These are phyloP conservation scores for Lepisosteus osseus DNA, from an alignment of 2,113 vertebrate species.

Conservation along the genomic window DNA sequence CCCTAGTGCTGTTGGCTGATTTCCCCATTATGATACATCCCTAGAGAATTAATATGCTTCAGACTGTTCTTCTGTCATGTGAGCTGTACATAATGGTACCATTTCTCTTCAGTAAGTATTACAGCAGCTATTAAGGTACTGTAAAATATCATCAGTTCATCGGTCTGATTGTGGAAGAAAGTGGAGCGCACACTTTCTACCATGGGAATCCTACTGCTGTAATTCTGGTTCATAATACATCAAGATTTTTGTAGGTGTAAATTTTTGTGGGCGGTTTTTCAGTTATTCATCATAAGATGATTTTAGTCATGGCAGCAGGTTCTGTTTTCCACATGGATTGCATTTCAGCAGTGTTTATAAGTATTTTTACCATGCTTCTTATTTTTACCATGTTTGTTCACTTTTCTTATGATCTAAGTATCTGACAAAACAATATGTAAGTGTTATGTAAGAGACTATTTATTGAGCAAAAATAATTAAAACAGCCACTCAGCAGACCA, in stretches of 20 bases:
- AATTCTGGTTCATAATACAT: not conserved
- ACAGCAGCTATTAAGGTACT: not conserved
- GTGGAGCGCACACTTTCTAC: not conserved
- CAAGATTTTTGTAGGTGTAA: not conserved
- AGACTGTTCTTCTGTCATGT: conserved; percentile 28
- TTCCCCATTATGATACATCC: conserved; percentile 20
- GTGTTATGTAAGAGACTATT: conserved; percentile 5
- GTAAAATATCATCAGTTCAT: not conserved
- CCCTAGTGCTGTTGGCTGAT: conserved; percentile 12
- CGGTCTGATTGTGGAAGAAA: not conserved
- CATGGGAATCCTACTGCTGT: not conserved
- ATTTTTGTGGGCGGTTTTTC: too few relatives aligned
- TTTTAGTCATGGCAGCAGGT: too few relatives aligned
- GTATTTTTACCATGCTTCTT: too few relatives aligned
- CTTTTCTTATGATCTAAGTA: too few relatives aligned
- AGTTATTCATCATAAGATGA: too few relatives aligned
- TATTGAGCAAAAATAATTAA: conserved; percentile 13
- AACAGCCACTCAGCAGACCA: conserved; percentile 11
- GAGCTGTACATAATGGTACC: conserved; percentile 47
- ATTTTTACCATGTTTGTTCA: too few relatives aligned
- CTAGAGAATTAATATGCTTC: conserved; percentile 17
- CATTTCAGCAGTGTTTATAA: too few relatives aligned
- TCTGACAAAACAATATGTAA: too few relatives aligned
- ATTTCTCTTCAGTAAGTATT: conserved; percentile 38
- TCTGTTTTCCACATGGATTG: too few relatives aligned